phyloP scores from a whole-genome alignment of 2,888 invertebrate species.

The Lampropteryx suffumata region DNA sequence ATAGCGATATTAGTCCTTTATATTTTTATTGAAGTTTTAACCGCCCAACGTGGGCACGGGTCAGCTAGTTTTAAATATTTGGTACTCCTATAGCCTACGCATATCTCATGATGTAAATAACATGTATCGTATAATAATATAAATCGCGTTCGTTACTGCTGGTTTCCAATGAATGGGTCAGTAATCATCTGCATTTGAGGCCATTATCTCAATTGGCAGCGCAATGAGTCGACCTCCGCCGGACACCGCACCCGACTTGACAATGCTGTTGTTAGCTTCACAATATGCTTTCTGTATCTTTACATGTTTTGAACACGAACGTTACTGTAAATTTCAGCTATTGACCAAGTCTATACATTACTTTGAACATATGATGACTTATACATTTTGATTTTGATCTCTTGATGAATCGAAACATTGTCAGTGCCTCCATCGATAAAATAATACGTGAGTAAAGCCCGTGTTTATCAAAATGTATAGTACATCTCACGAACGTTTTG shows the following conservation, averaged over 20 bases:
- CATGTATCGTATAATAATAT: constrained; percentile 47
- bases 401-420: too few relatives aligned
- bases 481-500: too few relatives aligned
- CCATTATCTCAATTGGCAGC: constrained; percentile 80
- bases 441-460: too few relatives aligned
- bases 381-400: too few relatives aligned
- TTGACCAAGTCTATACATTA: not conserved
- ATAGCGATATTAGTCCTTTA: too few relatives aligned
- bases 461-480: too few relatives aligned
- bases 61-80: too few relatives aligned
- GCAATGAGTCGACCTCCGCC: constrained; percentile 74
- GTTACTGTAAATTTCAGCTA: constrained; percentile 1
- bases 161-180: constrained; percentile 76
- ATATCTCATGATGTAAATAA: too few relatives aligned
- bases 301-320: constrained; percentile 34
- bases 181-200: constrained; percentile 80
- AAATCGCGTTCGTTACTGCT: constrained; percentile 63
- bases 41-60: too few relatives aligned
- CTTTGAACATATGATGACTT: not conserved
- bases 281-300: constrained; percentile 63
- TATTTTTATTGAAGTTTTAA: too few relatives aligned
- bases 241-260: constrained; percentile 74
- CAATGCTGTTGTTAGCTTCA: constrained; percentile 67
- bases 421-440: too few relatives aligned
- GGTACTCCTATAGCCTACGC: too few relatives aligned